Conservation (phyloP, 2,113 vertebrate genomes). For the Carassius auratus region DNA sequence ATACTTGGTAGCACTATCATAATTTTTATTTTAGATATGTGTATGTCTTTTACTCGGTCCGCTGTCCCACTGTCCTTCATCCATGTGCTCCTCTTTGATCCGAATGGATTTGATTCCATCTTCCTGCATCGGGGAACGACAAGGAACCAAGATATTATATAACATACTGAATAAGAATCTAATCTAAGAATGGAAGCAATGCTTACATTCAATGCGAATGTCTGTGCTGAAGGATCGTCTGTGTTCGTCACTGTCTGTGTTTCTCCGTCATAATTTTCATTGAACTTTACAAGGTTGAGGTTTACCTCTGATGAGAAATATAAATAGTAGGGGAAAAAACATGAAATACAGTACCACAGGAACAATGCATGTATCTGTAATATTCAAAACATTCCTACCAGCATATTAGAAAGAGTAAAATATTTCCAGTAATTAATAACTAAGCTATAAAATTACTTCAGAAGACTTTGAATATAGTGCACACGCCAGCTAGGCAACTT, state of each 20-base stretch:
- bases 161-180: background rate
- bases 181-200: background rate
- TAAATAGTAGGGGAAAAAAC: too few species aligned
- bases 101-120: slow-evolving; percentile 39
- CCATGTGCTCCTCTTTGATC: slow-evolving; percentile 56
- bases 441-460: too few species aligned
- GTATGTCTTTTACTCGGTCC: slow-evolving; percentile 35
- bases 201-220: slow-evolving; percentile 14
- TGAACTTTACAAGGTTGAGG: background rate
- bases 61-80: slow-evolving; percentile 41
- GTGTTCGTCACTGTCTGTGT: background rate
- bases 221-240: background rate
- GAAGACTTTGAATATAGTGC: too few species aligned
- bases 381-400: too few species aligned
- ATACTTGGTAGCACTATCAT: background rate
- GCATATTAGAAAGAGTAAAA: too few species aligned
- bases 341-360: too few species aligned
- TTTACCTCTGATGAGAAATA: slow-evolving; percentile 6
- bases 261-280: slow-evolving; percentile 14
- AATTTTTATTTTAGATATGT: too few species aligned
- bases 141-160: background rate
- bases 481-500: too few species aligned
- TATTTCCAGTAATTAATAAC: too few species aligned
- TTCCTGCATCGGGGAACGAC: background rate
- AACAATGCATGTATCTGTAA: too few species aligned